phyloP scores from a whole-genome alignment of 2,797 vertebrate species.

The Mareca penelope region DNA sequence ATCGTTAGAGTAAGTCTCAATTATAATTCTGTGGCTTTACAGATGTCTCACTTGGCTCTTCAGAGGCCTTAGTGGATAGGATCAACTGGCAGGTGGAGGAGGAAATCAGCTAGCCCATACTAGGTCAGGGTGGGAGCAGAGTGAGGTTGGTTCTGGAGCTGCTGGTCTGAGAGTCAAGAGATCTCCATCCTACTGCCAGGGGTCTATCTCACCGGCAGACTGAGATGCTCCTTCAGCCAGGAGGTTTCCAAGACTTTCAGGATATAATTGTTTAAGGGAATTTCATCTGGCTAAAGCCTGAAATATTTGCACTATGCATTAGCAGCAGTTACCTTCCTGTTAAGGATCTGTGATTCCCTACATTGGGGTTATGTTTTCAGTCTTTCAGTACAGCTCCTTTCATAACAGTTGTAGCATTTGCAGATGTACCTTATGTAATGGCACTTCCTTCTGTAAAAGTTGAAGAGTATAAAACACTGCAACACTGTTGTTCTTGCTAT shows the following conservation, averaged over 20 bases:
- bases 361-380: neutral
- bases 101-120: neutral
- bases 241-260: neutral
- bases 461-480: neutral
- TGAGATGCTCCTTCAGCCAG: neutral
- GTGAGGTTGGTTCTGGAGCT: neutral
- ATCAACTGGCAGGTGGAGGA: neutral
- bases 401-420: neutral
- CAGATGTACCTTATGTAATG: neutral
- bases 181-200: neutral
- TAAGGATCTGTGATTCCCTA: neutral
- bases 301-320: neutral
- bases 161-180: neutral
- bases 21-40: neutral
- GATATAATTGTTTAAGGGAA: neutral
- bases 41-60: neutral
- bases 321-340: neutral
- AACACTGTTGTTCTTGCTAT: neutral
- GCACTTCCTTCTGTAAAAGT: neutral
- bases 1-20: neutral
- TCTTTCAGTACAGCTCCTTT: neutral
- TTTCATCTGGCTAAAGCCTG: neutral
- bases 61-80: neutral
- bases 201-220: neutral
- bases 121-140: accelerated